Evolutionary conservation across 2,888 invertebrate genomes (phyloP), one percentile per base, ranked within the genome.

Genomic region (Yponomeuta sedellus): DNA sequence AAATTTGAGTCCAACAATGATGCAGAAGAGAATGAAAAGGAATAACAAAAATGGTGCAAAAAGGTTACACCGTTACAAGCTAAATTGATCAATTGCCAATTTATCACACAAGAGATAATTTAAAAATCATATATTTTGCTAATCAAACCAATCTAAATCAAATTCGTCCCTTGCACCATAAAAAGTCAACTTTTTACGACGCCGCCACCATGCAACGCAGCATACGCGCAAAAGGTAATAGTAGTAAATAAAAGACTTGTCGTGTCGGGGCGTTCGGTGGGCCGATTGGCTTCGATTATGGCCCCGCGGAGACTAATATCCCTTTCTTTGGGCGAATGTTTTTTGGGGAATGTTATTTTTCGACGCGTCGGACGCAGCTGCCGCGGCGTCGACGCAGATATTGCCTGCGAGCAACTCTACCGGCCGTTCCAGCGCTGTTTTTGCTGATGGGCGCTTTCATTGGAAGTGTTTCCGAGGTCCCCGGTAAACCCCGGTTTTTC

Each of bases 241-340:
- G 79, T 79, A 86, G 16, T 86, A 86, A 87, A 88, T 87, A 86
- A 86, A 83, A 77, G 70, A 77, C 83, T 82, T 83, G 85, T 83
- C 84, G 81, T 82, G 84, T 82, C 75, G 80, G 79, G 73, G 74
- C 81, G 79, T 80, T 82, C 81, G 82, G 85, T 81, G 82, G 79
- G 82, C 80, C 91, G 82, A 92, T 91, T 90, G 91, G 86, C 84
- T 87, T 90, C 88, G 90, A 91, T 90, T 87, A 92, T 88, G 75
- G 89, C 81, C 74, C 92, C 91, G 76, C 79, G 81, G 92, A 91
- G 92, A 91, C 86, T 89, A 90, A 91, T 92, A 92, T 87, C 83
- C 87, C 78, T 86, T 87, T 87, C 87, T 86, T 88, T 86, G 76
- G 62, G 81, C 79, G 83, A 88, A 87, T 87, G 88, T 86, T 86